Evolutionary conservation across 2,888 invertebrate species (phyloP), one percentile per base, ranked within the genome.

Genomic region (Heliconius charithonia): DNA sequence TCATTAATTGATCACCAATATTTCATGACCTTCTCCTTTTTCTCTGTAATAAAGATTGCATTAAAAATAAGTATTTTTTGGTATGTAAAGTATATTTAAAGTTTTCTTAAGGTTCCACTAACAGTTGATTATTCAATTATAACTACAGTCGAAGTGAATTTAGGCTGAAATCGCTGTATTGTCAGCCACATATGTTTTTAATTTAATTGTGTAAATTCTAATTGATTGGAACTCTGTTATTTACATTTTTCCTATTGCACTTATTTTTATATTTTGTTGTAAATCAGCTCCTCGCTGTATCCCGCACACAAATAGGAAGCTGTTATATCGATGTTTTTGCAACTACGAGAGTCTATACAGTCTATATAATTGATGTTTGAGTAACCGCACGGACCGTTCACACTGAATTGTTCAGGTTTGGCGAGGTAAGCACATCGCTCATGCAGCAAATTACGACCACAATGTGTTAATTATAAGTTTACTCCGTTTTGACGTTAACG

Each of bases 291-390:
- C 37, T 1, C 37, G 37, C 10, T 37, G 10, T 37, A 10, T 10
- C 37, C 2, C 37, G 37, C 37, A 37, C 37, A 10, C 37, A 4
- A 12, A 41, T 25, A 62, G 13, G 27, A 29, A 63, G 1, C 1
- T 27, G 27, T 25, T 27, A 72, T 29, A 59, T 72, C 72, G 72
- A 72, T 72, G 37, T 72, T 25, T 37, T 22, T 72, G 59, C 72
- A 59, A 72, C 59, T 37, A 37, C 56, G 37, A 32, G n/a, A 29
- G 69, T 65, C 22, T 29, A 75, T 72, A 75, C 65, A n/a, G n/a
- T n/a, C n/a, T n/a, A n/a, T n/a, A 72, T 78, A 80, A 78, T 78
- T 76, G 78, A 79, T 79, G 74, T 79, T 80, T 79, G 78, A 76
- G 76, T 78, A 73, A 80, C 80, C 78, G 74, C 78, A 78, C 29